These are phyloP conservation scores for Papilio aristodemus DNA, from an alignment of 1,140 invertebrate species.

Conservation along the genomic window DNA sequence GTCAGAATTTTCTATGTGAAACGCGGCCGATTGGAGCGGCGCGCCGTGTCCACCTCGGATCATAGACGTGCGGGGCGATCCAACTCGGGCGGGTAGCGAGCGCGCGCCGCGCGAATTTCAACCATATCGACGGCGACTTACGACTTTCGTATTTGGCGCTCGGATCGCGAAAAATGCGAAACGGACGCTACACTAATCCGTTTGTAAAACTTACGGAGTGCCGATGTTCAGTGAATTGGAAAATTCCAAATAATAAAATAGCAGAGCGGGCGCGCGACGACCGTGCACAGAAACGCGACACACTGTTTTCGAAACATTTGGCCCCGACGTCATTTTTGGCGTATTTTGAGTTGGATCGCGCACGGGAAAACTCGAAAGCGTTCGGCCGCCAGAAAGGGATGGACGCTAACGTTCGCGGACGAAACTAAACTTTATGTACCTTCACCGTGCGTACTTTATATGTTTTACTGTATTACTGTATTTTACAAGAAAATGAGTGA, in stretches of 20 bases:
- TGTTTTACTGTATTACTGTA: conserved; percentile 56
- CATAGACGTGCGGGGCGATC: conserved; percentile 39
- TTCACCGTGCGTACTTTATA: conserved; percentile 53
- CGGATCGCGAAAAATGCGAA: conserved; percentile 72
- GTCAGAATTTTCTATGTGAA: conserved; percentile 77
- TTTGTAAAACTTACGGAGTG: conserved; percentile 73
- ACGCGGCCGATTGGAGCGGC: conserved; percentile 54
- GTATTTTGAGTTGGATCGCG: conserved; percentile 78
- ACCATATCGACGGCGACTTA: conserved; percentile 61
- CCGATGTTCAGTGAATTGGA: conserved; percentile 67
- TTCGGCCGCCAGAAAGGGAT: conserved; percentile 71
- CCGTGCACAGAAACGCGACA: conserved; percentile 69
- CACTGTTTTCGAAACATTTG: conserved; percentile 78
- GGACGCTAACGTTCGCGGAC: conserved; percentile 41
- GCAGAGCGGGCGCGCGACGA: conserved; percentile 61
- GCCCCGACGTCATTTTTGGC: conserved; percentile 76
- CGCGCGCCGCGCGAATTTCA: conserved; percentile 48
- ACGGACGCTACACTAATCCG: conserved; percentile 71
- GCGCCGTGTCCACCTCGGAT: conserved; percentile 1
- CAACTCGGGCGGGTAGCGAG: conserved; percentile 57
- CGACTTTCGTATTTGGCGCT: conserved; percentile 75
- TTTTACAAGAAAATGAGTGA: conserved; percentile 54
- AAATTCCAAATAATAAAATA: conserved; percentile 72
- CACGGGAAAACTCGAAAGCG: conserved; percentile 79
- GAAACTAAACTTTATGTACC: conserved; percentile 61